These are phyloP conservation scores for Pseudachorutes palmiensis DNA, from an alignment of 1,140 invertebrate species.

Conservation along the genomic window DNA sequence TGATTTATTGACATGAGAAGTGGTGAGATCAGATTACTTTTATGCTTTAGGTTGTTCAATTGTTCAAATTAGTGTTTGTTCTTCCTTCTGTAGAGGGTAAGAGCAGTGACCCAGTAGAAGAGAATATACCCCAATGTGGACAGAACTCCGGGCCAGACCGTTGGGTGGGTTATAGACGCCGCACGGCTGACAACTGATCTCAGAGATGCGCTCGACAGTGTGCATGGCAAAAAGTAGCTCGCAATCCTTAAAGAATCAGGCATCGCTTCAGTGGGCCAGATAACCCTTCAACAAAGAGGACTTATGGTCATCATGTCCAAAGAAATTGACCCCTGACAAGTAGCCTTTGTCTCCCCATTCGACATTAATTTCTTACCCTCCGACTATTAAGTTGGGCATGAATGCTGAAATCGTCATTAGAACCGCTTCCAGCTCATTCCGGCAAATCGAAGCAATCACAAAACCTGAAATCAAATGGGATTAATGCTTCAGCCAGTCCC, in stretches of 20 bases:
- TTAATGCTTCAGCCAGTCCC: neutral
- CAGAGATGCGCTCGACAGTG: conserved; percentile 20
- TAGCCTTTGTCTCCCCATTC: neutral
- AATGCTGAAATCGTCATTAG: conserved; percentile 53
- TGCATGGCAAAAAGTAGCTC: conserved; percentile 43
- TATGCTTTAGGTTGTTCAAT: too few species aligned
- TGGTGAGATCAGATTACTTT: too few species aligned
- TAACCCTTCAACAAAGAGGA: conserved; percentile 56
- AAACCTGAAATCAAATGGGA: conserved; percentile 42
- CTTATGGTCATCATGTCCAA: too few species aligned
- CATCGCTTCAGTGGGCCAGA: conserved; percentile 89
- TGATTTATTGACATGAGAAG: too few species aligned
- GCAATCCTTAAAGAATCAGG: conserved; percentile 64
- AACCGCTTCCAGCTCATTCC: conserved; percentile 60
- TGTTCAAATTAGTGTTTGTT: too few species aligned
- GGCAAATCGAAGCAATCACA: conserved; percentile 48
- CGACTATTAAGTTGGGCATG: conserved; percentile 28
- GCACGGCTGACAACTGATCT: conserved; percentile 20
- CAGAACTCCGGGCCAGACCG: conserved; percentile 42
- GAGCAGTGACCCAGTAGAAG: conserved; percentile 39
- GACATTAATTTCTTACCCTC: conserved; percentile 14
- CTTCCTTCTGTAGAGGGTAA: too few species aligned
- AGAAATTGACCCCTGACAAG: neutral
- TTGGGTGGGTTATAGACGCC: conserved; percentile 8
- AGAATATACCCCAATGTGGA: conserved; percentile 76